These are phyloP conservation scores for Passer domesticus DNA, from an alignment of 2,113 vertebrate species.

Conservation along the genomic window DNA sequence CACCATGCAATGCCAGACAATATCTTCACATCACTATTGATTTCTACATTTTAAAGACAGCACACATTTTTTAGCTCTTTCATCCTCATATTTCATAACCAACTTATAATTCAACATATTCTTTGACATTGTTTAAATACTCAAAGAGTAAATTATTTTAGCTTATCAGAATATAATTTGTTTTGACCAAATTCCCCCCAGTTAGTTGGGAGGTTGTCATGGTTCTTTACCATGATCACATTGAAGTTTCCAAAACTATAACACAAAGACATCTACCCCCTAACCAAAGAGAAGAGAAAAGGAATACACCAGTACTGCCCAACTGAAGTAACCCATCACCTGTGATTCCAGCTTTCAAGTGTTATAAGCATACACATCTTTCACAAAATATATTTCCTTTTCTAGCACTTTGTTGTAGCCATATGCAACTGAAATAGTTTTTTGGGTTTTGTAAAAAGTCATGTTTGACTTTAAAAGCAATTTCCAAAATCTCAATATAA, in stretches of 20 bases:
- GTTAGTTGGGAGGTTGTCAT: not conserved
- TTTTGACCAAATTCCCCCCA: not conserved
- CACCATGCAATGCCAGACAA: not conserved
- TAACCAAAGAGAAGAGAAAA: not conserved
- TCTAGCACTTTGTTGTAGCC: not conserved
- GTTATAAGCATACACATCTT: not conserved
- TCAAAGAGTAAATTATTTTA: not conserved
- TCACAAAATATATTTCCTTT: not conserved
- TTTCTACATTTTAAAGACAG: not conserved
- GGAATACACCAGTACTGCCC: not conserved
- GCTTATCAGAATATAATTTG: not conserved
- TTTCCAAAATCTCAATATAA: not conserved
- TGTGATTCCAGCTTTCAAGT: not conserved
- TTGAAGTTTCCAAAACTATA: fast-evolving
- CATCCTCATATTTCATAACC: not conserved
- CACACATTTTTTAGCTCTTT: not conserved
- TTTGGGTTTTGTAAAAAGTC: not conserved
- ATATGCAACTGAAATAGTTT: not conserved
- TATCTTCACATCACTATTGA: not conserved
- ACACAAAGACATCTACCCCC: not conserved
- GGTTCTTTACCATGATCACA: not conserved
- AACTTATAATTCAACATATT: not conserved
- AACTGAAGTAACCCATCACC: not conserved
- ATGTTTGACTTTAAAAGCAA: not conserved
- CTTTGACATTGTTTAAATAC: not conserved